Evolutionary conservation across 1,140 invertebrate genomes (phyloP).

Genomic region (Hycleus phaleratus): DNA sequence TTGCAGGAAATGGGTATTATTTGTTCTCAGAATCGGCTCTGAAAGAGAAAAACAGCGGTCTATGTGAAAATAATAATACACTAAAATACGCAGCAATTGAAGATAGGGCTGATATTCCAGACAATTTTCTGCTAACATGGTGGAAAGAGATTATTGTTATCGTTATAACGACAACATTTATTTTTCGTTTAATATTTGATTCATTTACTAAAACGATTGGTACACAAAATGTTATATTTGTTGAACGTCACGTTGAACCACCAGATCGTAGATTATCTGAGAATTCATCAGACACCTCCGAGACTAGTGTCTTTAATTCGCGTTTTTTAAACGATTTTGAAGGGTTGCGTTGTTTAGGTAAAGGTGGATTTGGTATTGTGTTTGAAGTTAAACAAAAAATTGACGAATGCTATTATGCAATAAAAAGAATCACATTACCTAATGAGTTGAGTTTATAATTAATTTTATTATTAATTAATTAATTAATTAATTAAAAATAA

Average conservation of each 20-base stretch:
- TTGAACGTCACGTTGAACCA: constrained; percentile 41
- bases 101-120: constrained; percentile 34
- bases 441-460: constrained; percentile 52
- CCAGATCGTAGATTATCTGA: background rate
- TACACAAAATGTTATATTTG: constrained; percentile 39
- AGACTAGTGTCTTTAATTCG: constrained; percentile 46
- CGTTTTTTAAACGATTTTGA: constrained; percentile 85
- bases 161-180: constrained; percentile 54
- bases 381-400: constrained; percentile 93
- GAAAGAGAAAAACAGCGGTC: constrained; percentile 26
- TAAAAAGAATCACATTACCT: constrained; percentile 87
- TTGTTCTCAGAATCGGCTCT: constrained; percentile 47
- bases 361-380: constrained; percentile 95
- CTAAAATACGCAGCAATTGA: background rate
- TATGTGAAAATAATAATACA: constrained; percentile 35
- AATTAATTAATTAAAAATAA: constrained; percentile 8
- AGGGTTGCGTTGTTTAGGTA: constrained; percentile 73
- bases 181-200: constrained; percentile 51
- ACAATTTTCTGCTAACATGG: constrained; percentile 71
- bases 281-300: constrained; percentile 6
- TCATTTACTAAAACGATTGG: constrained; percentile 38
- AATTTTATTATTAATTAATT: background rate
- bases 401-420: constrained; percentile 90
- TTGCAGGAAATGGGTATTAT: constrained; percentile 57
- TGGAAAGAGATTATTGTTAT: constrained; percentile 72